Evolutionary conservation across 2,797 vertebrate genomes (phyloP).

Genomic region (Anniella stebbinsi): DNA sequence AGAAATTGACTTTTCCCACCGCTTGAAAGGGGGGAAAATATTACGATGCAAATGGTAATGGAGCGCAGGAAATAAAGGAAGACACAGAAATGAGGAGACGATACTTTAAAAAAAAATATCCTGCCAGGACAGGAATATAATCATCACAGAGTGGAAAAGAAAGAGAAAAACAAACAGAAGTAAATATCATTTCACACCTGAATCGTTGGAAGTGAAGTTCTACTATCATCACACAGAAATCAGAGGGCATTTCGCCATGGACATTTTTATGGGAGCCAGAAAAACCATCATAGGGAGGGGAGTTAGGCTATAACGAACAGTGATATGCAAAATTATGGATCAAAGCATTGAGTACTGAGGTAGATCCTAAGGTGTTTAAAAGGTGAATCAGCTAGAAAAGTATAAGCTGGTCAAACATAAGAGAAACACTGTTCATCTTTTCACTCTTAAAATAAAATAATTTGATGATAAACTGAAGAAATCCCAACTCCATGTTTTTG

Average conservation of each 20-base stretch:
- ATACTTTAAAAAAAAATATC: slow-evolving; percentile 8
- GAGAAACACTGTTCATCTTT: background rate
- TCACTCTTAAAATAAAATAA: background rate
- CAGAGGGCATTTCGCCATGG: background rate
- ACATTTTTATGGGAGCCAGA: background rate
- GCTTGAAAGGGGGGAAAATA: background rate
- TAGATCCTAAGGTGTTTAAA: background rate
- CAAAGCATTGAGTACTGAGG: background rate
- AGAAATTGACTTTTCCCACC: slow-evolving; percentile 12
- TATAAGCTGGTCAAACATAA: background rate
- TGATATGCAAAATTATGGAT: slow-evolving; percentile 5
- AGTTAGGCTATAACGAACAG: background rate
- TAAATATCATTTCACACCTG: slow-evolving; percentile 34
- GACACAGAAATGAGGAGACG: slow-evolving; percentile 16
- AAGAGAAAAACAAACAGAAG: slow-evolving; percentile 30
- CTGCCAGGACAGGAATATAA: slow-evolving; percentile 1
- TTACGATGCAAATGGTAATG: slow-evolving; percentile 17
- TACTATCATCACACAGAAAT: slow-evolving; percentile 12
- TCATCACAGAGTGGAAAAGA: slow-evolving; percentile 15
- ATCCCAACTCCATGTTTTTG: too few species aligned
- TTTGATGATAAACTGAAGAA: background rate
- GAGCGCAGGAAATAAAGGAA: slow-evolving; percentile 24
- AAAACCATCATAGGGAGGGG: background rate
- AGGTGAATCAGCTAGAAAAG: background rate
- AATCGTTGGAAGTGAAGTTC: slow-evolving; percentile 12